Conservation (phyloP, 2,888 invertebrate species). For the Drosophila mayaguana region DNA sequence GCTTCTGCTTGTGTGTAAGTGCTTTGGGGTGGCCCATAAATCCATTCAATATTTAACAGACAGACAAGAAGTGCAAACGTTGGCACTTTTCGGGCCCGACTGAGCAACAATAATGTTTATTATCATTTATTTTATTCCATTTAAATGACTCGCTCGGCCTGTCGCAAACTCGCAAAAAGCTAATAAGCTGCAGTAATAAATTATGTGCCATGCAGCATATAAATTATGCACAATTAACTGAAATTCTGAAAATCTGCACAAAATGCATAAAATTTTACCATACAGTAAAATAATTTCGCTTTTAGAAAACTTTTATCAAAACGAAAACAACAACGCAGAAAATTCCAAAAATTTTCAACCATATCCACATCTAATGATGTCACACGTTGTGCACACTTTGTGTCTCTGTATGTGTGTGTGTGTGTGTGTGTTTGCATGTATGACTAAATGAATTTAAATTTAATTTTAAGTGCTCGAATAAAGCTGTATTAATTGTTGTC, state of each 20-base stretch:
- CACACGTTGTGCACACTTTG: slow-evolving; percentile 32
- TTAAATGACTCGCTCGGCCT: slow-evolving; percentile 68
- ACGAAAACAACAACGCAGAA: slow-evolving; percentile 35
- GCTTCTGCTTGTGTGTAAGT: slow-evolving; percentile 19
- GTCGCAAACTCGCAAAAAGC: slow-evolving; percentile 64
- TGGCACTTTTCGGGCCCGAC: slow-evolving; percentile 63
- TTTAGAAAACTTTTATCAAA: slow-evolving; percentile 55
- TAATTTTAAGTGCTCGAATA: slow-evolving; percentile 69
- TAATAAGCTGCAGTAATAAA: slow-evolving; percentile 82
- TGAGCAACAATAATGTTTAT: slow-evolving; percentile 74
- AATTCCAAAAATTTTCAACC: slow-evolving; percentile 52
- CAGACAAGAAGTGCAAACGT: slow-evolving; percentile 72
- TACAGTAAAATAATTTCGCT: slow-evolving; percentile 37
- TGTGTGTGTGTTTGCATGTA: slow-evolving; percentile 1
- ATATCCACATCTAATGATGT: slow-evolving; percentile 57
- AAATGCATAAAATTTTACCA: slow-evolving; percentile 70
- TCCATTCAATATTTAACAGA: slow-evolving; percentile 73
- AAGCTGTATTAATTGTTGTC: slow-evolving; percentile 73
- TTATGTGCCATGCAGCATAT: slow-evolving; percentile 78
- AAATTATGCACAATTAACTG: slow-evolving; percentile 78
- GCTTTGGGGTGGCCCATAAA: slow-evolving; percentile 56
- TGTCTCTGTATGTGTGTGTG: neutral
- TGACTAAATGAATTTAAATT: slow-evolving; percentile 64
- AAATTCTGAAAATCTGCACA: slow-evolving; percentile 68
- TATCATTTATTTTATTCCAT: slow-evolving; percentile 81